These are phyloP conservation scores for Spongilla lacustris DNA, from an alignment of 37 sponge, comb jelly and placozoan species.

Conservation along the genomic window DNA sequence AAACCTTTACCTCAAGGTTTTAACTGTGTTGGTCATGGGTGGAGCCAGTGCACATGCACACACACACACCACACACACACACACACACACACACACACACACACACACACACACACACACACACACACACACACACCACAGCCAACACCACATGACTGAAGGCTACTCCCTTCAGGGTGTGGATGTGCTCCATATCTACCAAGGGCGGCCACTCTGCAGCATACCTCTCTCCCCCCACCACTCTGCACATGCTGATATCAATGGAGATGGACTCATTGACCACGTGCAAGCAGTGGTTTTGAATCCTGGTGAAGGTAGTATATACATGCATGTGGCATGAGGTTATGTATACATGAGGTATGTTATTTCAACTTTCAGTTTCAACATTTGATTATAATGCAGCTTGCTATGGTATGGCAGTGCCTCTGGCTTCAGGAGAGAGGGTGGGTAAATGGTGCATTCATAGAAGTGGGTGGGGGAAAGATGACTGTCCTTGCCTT, in stretches of 20 bases:
- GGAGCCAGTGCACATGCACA: no score
- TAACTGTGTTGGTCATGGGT: no score
- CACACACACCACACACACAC: no score
- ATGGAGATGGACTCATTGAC: conserved; percentile 76
- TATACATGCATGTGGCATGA: neutral
- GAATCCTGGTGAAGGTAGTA: neutral
- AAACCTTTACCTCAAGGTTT: no score
- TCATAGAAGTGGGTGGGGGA: neutral
- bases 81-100: no score
- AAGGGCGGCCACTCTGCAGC: conserved; percentile 46
- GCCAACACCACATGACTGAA: neutral
- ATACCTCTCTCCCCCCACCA: conserved; percentile 74
- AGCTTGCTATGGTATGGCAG: conserved; percentile 30
- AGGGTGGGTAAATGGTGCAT: neutral
- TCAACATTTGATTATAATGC: neutral
- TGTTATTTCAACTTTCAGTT: neutral
- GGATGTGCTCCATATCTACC: neutral
- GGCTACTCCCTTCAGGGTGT: neutral
- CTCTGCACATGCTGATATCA: conserved; percentile 79
- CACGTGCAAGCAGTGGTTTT: neutral
- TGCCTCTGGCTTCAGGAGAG: conserved; percentile 7
- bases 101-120: neutral
- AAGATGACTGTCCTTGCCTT: neutral
- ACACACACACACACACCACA: neutral
- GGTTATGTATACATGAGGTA: conserved; percentile 20